Conservation (phyloP, 2,113 vertebrate species). For the Rhipidura dahli region DNA sequence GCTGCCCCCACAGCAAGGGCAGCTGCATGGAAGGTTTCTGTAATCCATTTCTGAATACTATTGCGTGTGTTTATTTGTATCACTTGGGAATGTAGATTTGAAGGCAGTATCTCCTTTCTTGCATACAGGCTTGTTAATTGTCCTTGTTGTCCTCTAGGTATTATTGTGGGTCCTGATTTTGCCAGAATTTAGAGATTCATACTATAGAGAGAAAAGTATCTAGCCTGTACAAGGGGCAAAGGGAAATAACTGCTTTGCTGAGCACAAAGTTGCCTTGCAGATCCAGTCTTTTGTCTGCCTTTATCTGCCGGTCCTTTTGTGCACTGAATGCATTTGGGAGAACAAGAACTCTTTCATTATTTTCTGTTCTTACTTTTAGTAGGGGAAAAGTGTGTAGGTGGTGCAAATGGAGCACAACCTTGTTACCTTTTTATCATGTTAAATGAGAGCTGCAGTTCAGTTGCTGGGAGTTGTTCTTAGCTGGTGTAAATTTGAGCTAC, state of each 20-base stretch:
- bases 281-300: neutral
- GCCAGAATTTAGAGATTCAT: no score
- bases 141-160: neutral
- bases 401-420: neutral
- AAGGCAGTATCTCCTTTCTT: neutral
- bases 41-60: neutral
- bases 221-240: neutral
- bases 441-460: neutral
- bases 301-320: neutral
- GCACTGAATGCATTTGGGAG: neutral
- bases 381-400: neutral
- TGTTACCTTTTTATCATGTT: neutral
- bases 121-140: neutral
- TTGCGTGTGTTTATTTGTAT: neutral
- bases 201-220: neutral
- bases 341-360: neutral
- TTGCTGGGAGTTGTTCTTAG: neutral
- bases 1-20: neutral
- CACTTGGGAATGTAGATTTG: neutral
- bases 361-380: neutral
- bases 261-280: neutral
- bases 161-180: neutral
- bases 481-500: neutral
- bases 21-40: neutral
- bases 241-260: neutral